A percentile compares a stretch with the other conserved stretches of the same genome.
phyloP scores from a whole-genome alignment of 1,140 invertebrate species.

The Tetranychus urticae region DNA sequence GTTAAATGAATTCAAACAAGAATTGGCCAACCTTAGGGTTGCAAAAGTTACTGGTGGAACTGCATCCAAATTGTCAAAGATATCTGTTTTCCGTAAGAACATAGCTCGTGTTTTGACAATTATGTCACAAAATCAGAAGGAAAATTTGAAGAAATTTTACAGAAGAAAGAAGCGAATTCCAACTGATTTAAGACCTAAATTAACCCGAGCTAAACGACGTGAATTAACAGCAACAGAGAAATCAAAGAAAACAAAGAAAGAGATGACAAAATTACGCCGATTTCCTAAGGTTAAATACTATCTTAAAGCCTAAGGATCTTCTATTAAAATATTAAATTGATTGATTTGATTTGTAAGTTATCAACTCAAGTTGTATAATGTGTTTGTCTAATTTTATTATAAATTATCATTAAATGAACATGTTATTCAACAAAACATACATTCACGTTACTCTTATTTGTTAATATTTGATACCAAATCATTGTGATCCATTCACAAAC shows the following conservation, averaged over 20 bases:
- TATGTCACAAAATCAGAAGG: constrained; percentile 96
- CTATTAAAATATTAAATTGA: no score
- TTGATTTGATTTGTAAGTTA: no score
- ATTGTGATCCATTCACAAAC: no score
- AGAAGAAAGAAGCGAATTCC: constrained; percentile 62
- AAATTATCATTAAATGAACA: no score
- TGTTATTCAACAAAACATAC: no score
- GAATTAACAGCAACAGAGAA: constrained; percentile 62
- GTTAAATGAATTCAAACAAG: constrained; percentile 82
- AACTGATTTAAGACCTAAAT: constrained; percentile 80
- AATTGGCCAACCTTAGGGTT: constrained; percentile 68
- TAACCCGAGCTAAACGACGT: constrained; percentile 66
- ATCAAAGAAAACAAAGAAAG: constrained; percentile 64
- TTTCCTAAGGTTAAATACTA: constrained; percentile 79
- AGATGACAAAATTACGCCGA: constrained; percentile 52
- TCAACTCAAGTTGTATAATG: no score
- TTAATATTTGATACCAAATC: no score
- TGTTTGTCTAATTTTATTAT: no score
- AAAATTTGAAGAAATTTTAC: constrained; percentile 81
- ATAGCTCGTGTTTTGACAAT: constrained; percentile 96
- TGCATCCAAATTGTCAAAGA: constrained; percentile 89
- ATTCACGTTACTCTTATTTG: no score
- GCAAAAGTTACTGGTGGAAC: constrained; percentile 86
- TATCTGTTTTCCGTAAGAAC: constrained; percentile 86
- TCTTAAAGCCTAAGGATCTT: constrained; percentile 52